Evolutionary conservation across 2,888 invertebrate genomes (phyloP).

Genomic region (Lycaena phlaeas): DNA sequence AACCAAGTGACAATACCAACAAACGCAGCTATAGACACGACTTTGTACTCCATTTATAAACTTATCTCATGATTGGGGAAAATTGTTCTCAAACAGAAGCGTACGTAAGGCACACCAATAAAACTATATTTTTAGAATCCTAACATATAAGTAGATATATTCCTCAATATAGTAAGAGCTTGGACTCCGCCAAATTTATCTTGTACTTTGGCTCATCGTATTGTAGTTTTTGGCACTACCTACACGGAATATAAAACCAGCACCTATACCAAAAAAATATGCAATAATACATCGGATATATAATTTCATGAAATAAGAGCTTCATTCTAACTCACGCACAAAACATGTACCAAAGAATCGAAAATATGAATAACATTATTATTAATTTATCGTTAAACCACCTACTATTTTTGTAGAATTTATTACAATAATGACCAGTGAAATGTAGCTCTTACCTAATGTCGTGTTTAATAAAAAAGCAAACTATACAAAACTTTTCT

Average conservation of each 20-base stretch:
- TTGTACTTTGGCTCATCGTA: not conserved
- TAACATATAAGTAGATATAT: too few relatives aligned
- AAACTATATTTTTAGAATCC: not conserved
- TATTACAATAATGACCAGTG: not conserved
- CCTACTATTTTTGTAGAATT: not conserved
- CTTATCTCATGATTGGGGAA: too few relatives aligned
- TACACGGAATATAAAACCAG: not conserved
- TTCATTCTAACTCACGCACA: slow-evolving; percentile 7
- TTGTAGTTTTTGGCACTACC: not conserved
- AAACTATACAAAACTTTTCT: not conserved
- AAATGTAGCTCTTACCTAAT: too few relatives aligned
- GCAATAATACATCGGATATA: not conserved
- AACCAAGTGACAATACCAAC: too few relatives aligned
- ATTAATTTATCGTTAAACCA: not conserved
- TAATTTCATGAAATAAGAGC: slow-evolving; percentile 1
- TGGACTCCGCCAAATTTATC: not conserved
- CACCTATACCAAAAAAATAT: not conserved
- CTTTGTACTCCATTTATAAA: too few relatives aligned
- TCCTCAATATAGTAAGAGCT: slow-evolving; percentile 2
- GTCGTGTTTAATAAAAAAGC: not conserved
- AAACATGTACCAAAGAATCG: slow-evolving; percentile 5
- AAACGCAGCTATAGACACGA: too few relatives aligned
- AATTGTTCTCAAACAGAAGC: too few relatives aligned
- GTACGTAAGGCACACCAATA: not conserved
- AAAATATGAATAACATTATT: not conserved